Evolutionary conservation across 2,888 invertebrate species (phyloP).

Genomic region (Xestia ashworthii): DNA sequence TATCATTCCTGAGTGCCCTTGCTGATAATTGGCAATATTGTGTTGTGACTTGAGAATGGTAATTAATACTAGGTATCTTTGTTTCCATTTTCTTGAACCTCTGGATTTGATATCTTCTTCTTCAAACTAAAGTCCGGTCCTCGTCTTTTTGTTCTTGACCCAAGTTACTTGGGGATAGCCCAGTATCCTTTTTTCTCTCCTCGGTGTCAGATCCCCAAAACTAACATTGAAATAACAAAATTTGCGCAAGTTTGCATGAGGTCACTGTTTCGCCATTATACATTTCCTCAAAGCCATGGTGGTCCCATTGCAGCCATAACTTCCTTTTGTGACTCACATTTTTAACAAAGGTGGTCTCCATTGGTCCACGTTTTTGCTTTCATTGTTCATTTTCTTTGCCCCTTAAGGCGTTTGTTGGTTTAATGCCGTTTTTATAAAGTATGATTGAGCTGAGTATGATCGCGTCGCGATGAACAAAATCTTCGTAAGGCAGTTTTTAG

Average conservation of each 20-base stretch:
- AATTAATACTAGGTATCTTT: background rate
- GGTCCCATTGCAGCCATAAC: constrained; percentile 47
- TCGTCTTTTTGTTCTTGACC: background rate
- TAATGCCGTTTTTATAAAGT: constrained; percentile 44
- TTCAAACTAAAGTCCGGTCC: background rate
- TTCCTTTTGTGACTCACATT: constrained; percentile 56
- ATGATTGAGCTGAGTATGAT: constrained; percentile 10
- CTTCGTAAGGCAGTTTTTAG: background rate
- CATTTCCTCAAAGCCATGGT: constrained; percentile 44
- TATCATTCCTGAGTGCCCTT: background rate
- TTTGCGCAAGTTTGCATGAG: constrained; percentile 32
- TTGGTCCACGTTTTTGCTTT: constrained; percentile 40
- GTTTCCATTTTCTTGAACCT: background rate
- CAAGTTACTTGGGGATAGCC: background rate
- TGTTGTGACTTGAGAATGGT: background rate
- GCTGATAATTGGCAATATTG: background rate
- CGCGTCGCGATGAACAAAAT: constrained; percentile 1
- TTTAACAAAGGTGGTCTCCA: constrained; percentile 62
- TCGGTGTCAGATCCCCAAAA: background rate
- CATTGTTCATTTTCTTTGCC: constrained; percentile 57
- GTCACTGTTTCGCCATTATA: constrained; percentile 44
- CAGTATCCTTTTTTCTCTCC: background rate
- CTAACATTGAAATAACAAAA: background rate
- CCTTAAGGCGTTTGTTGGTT: constrained; percentile 35
- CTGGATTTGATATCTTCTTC: background rate